phyloP scores from a whole-genome alignment of 2,113 vertebrate species.

The Sarotherodon lohbergeri region DNA sequence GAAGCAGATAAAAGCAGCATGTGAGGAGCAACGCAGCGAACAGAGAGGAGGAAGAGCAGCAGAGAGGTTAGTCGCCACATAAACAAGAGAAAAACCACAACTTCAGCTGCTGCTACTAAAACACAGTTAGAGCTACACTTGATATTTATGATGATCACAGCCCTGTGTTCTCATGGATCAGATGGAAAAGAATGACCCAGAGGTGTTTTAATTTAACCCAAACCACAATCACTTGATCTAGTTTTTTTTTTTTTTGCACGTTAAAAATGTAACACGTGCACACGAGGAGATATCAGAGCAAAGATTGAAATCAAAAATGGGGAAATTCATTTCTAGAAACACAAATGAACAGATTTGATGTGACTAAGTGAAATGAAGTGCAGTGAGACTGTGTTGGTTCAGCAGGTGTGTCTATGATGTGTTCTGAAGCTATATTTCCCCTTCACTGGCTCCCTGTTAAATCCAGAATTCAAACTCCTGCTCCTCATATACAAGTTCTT shows the following conservation, averaged over 20 bases:
- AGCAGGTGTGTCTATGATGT: not conserved
- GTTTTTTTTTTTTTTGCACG: not conserved
- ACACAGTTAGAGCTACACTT: not conserved
- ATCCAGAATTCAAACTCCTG: not conserved
- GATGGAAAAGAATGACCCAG: not conserved
- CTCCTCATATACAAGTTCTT: not conserved
- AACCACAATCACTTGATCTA: not conserved
- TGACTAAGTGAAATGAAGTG: not conserved
- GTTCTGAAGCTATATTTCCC: not conserved
- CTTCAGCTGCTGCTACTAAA: not conserved
- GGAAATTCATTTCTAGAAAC: not conserved
- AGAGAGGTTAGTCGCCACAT: not conserved
- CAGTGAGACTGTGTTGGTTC: not conserved
- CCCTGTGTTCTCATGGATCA: not conserved
- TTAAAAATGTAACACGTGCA: not conserved
- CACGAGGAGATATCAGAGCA: not conserved
- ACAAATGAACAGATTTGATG: not conserved
- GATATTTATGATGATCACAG: not conserved
- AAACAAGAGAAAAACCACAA: not conserved
- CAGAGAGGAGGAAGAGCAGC: not conserved
- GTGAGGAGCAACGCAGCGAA: not conserved
- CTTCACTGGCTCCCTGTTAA: not conserved
- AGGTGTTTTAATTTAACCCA: not conserved
- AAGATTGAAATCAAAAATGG: not conserved
- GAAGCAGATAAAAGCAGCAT: not conserved